Evolutionary conservation across 2,888 invertebrate species (phyloP).

Genomic region (Cheilosia variabilis): DNA sequence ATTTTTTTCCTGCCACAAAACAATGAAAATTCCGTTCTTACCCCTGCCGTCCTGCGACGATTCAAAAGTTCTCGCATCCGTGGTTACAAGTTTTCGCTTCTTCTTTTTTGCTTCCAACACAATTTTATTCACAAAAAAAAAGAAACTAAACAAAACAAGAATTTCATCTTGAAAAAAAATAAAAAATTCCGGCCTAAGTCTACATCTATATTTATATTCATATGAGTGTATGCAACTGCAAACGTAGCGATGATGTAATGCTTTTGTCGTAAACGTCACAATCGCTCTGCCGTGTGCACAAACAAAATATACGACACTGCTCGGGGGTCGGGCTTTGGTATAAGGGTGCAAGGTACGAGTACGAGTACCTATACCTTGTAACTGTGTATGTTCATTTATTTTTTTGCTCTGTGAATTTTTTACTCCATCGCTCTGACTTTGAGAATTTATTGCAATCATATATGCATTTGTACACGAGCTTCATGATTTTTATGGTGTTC

Average conservation of each 20-base stretch:
- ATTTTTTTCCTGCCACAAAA: constrained; percentile 27
- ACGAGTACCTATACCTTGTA: constrained; percentile 55
- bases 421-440: constrained; percentile 36
- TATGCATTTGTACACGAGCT: constrained; percentile 65
- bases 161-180: constrained; percentile 45
- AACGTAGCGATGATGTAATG: constrained; percentile 69
- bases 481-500: constrained; percentile 64
- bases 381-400: constrained; percentile 6
- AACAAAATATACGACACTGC: not conserved
- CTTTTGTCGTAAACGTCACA: constrained; percentile 62
- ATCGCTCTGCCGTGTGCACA: constrained; percentile 30
- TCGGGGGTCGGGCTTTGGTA: not conserved
- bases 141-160: constrained; percentile 32
- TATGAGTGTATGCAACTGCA: constrained; percentile 46
- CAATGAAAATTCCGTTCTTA: constrained; percentile 66
- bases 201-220: constrained; percentile 8
- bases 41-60: constrained; percentile 21
- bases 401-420: not conserved
- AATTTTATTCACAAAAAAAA: constrained; percentile 28
- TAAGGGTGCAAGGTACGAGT: constrained; percentile 15
- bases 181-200: constrained; percentile 47
- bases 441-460: constrained; percentile 65
- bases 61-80: constrained; percentile 69
- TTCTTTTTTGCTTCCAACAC: constrained; percentile 16
- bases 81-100: constrained; percentile 59